Conservation (phyloP, 1,140 invertebrate genomes). For the Apis florea region DNA sequence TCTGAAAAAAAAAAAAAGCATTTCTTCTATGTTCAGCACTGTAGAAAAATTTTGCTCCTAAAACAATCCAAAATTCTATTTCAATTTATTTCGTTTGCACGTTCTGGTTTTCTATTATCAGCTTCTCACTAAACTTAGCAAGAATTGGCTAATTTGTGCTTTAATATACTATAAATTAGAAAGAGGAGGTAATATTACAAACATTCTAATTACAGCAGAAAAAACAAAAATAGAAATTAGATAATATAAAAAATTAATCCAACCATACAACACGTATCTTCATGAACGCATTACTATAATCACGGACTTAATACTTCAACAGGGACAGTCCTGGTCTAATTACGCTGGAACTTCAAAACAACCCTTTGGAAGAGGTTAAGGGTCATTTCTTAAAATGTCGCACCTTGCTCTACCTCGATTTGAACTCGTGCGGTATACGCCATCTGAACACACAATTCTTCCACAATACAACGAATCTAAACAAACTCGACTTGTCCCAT, state of each 20-base stretch:
- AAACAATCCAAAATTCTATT: not conserved
- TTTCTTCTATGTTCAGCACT: not conserved
- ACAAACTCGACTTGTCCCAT: constrained; percentile 85
- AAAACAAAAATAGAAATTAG: not conserved
- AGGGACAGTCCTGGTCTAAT: constrained; percentile 86
- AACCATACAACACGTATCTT: not conserved
- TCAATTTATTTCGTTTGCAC: not conserved
- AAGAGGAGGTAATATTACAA: not conserved
- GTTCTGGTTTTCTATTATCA: not conserved
- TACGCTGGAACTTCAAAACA: constrained; percentile 86
- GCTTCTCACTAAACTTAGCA: not conserved
- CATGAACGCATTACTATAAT: constrained; percentile 18
- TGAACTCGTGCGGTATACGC: constrained; percentile 84
- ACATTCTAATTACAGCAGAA: not conserved
- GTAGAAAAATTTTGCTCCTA: not conserved
- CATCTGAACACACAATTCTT: constrained; percentile 84
- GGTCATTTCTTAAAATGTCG: constrained; percentile 85
- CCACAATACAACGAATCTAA: constrained; percentile 84
- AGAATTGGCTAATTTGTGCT: not conserved
- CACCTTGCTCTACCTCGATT: constrained; percentile 85
- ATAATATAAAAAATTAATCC: not conserved
- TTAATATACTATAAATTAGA: not conserved
- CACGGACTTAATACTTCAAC: constrained; percentile 69
- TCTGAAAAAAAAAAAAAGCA: not conserved
- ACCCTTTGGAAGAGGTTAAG: constrained; percentile 83